Conservation (phyloP, 35 echinoderm and acorn worm genomes). For the Anneissia japonica region DNA sequence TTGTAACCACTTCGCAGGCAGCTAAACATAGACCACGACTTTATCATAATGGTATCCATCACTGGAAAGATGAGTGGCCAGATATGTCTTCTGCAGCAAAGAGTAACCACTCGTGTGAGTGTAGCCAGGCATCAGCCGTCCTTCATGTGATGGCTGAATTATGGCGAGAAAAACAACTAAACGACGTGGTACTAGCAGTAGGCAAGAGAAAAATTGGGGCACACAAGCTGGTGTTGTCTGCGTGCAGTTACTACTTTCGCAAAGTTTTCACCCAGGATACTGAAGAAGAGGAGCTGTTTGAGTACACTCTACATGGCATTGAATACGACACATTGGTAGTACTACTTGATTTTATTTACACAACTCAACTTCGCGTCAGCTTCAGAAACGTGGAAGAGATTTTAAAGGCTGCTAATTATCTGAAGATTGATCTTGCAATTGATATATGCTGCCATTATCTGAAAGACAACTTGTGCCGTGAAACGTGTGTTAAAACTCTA, state of each 20-base stretch:
- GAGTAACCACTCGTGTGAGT: neutral
- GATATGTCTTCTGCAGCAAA: neutral
- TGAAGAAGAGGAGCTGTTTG: constrained; percentile 47
- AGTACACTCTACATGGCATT: constrained; percentile 81
- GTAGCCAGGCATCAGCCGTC: constrained; percentile 4
- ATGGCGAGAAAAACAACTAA: constrained; percentile 80
- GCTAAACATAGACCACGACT: neutral
- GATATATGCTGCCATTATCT: constrained; percentile 56
- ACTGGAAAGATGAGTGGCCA: neutral
- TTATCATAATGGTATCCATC: neutral
- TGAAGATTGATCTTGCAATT: constrained; percentile 59
- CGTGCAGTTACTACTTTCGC: constrained; percentile 76
- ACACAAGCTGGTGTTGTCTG: constrained; percentile 73
- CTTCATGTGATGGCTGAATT: constrained; percentile 42
- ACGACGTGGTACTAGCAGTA: constrained; percentile 76
- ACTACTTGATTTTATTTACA: constrained; percentile 88
- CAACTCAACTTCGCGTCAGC: constrained; percentile 49
- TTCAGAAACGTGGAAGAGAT: constrained; percentile 62
- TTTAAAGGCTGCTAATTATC: constrained; percentile 61
- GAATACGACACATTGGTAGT: constrained; percentile 52
- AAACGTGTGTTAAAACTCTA: constrained; percentile 63
- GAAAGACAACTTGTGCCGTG: constrained; percentile 41
- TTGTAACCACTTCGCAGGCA: neutral
- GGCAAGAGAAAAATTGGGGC: constrained; percentile 77
- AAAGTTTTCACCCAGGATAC: constrained; percentile 70